Percentiles rank a stretch among this genome's conserved stretches.
phyloP scores from a whole-genome alignment of 2,113 vertebrate genomes.

The Alethe diademata region DNA sequence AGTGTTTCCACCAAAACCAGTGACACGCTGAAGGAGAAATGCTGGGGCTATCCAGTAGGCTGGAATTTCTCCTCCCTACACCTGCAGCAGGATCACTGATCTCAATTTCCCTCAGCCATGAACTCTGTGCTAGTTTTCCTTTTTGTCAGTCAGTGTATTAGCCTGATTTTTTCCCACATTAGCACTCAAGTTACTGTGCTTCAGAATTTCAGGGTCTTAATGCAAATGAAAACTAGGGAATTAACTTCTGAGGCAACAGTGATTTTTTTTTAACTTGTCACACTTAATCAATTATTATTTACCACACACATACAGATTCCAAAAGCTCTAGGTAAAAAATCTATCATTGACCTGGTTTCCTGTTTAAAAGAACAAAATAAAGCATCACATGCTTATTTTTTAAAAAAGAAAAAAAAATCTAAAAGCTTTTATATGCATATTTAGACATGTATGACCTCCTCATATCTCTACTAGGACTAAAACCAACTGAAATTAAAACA shows the following conservation, averaged over 20 bases:
- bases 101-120: background rate
- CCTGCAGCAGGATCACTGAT: background rate
- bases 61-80: background rate
- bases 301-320: background rate
- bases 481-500: background rate
- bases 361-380: background rate
- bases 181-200: background rate
- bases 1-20: background rate
- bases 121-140: background rate
- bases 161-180: background rate
- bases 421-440: background rate
- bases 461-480: background rate
- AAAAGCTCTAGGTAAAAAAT: background rate
- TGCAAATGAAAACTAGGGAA: background rate
- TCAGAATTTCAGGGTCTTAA: background rate
- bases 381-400: background rate
- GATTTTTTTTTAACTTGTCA: background rate
- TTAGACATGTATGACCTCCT: background rate
- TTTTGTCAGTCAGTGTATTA: background rate
- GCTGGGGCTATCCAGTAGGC: background rate
- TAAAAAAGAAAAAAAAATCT: background rate
- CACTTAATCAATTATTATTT: background rate
- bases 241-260: background rate
- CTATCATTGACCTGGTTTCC: background rate
- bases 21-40: background rate